A percentile compares a stretch with the other conserved stretches of the same genome.
phyloP scores from a whole-genome alignment of 2,888 invertebrate species.

The Eremobia ochroleuca region DNA sequence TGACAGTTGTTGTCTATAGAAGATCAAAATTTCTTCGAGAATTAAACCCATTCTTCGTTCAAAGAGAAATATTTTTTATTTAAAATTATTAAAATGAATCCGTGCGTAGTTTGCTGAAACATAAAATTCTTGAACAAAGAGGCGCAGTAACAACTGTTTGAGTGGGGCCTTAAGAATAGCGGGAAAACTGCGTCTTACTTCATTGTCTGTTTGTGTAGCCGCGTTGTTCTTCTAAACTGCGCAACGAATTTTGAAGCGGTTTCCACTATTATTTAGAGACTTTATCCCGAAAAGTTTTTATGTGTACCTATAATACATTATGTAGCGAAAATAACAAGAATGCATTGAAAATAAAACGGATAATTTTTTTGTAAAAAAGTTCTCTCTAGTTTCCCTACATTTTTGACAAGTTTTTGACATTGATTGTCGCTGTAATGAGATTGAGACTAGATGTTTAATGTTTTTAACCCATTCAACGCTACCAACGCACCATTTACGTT shows the following conservation, averaged over 20 bases:
- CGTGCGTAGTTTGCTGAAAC: conserved; percentile 67
- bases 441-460: too few relatives aligned
- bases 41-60: conserved; percentile 47
- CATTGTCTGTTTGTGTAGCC: not conserved
- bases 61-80: conserved; percentile 62
- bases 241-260: not conserved
- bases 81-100: conserved; percentile 73
- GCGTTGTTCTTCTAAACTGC: too few relatives aligned
- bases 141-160: conserved; percentile 68
- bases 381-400: too few relatives aligned
- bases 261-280: not conserved
- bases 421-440: not conserved
- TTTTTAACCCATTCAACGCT: too few relatives aligned
- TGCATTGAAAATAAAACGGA: too few relatives aligned
- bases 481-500: too few relatives aligned
- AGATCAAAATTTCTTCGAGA: conserved; percentile 36
- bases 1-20: not conserved
- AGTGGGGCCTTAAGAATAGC: conserved; percentile 44
- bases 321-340: too few relatives aligned
- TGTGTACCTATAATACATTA: not conserved
- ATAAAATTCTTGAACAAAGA: conserved; percentile 70
- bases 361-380: too few relatives aligned
- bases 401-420: not conserved
- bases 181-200: not conserved
- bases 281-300: not conserved